Base-by-base conservation (phyloP, 2,113 vertebrate genomes). In the Elephas maximus region DNA sequence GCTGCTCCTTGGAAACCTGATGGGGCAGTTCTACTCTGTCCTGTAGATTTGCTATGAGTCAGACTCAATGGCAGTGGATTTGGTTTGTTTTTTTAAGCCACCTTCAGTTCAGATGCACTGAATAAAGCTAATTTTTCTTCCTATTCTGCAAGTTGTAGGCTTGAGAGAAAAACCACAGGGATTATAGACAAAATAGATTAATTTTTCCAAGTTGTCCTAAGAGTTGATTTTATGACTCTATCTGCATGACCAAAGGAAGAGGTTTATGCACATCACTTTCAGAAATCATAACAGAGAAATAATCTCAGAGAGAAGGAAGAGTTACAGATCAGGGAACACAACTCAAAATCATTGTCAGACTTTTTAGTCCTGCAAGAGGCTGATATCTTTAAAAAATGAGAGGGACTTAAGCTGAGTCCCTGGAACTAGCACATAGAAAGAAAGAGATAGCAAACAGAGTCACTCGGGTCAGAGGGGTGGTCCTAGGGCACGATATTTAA, bases 241-340 rank as follows among this genome's bases (percentile, higher is more conserved):
- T 62, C 26, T 60, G 41, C 20, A 85, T 4, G 4, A 69, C 57
- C 63, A 48, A 30, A 82, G 67, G 87, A n/a, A 37, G 28, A 81
- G 67, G 28, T 82, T 85, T 91, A n/a, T 0, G 11, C 23, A 18
- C 21, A 60, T 77, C 26, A 41, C 24, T 91, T 95, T 51, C 77
- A 93, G 77, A 90, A 96, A 87, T 65, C 93, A 57, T 83, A 89
- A 90, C 78, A 79, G 65, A 93, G 73, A 81, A 94, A 69, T 67
- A 37, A 81, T 62, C 17, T 0, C 21, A 57, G n/a, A 62, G 53
- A 83, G 15, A 65, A 44, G 8, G 45, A 15, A 5, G 45, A 63
- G 69, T 41, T 21, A 69, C 4, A 69, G 77, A 93, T 93, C 77
- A 74, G 44, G 83, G 12, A 74, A 8, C 76, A 51, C 0, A 1